These are phyloP conservation scores for Scophthalmus maximus DNA, from an alignment of 2,113 vertebrate genomes.

Conservation along the genomic window DNA sequence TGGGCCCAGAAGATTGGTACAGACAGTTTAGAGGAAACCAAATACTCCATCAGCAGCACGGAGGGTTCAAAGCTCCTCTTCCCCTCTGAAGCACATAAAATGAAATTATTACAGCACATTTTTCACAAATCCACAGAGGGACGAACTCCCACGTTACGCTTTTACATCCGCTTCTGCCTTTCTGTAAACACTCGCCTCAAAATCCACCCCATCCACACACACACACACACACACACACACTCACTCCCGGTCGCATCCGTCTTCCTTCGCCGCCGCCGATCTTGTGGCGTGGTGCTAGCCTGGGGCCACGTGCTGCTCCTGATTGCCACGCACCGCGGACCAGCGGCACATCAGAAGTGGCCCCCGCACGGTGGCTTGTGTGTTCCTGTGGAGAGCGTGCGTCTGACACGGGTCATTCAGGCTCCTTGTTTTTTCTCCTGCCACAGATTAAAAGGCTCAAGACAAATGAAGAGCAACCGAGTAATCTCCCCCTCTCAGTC, in stretches of 20 bases:
- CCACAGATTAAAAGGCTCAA: constrained; percentile 57
- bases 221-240: constrained; percentile 50
- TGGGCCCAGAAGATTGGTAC: constrained; percentile 12
- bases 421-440: constrained; percentile 14
- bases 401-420: constrained; percentile 43
- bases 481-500: constrained; percentile 29
- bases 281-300: constrained; percentile 56
- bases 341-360: constrained; percentile 63
- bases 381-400: constrained; percentile 9
- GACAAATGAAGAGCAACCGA: constrained; percentile 50
- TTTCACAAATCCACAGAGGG: constrained; percentile 62
- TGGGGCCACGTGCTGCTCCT: constrained; percentile 62
- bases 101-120: constrained; percentile 56
- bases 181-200: constrained; percentile 72
- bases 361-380: constrained; percentile 28
- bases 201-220: constrained; percentile 65
- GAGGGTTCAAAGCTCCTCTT: constrained; percentile 60
- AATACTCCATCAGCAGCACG: constrained; percentile 50
- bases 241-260: constrained; percentile 27
- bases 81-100: constrained; percentile 65
- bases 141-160: constrained; percentile 68
- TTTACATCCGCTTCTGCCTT: constrained; percentile 64
- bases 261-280: constrained; percentile 20
- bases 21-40: constrained; percentile 53
- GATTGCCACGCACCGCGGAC: constrained; percentile 57